Percentiles rank a stretch among this genome's conserved stretches.
Evolutionary conservation across 1,140 invertebrate species (phyloP).

Genomic region (Thalassaphorura encarpata): DNA sequence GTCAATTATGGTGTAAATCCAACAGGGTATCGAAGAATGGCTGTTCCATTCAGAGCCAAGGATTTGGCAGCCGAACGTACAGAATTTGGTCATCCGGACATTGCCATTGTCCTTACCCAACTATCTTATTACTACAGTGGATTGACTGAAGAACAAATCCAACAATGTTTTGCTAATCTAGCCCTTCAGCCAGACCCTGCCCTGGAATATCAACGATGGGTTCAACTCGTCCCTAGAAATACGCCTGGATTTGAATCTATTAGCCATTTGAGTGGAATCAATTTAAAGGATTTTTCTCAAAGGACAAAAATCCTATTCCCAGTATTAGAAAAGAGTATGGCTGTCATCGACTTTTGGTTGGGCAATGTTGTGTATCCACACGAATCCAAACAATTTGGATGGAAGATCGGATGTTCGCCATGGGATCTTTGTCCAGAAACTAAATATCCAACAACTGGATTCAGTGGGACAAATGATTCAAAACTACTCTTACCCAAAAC

Average conservation of each 20-base stretch:
- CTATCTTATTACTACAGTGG: conserved; percentile 29
- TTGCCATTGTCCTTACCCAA: conserved; percentile 27
- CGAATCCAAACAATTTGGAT: conserved; percentile 19
- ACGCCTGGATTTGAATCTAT: conserved; percentile 1
- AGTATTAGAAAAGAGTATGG: conserved; percentile 12
- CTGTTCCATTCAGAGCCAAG: conserved; percentile 30
- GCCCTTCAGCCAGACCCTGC: neutral
- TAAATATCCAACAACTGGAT: conserved; percentile 16
- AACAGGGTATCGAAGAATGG: conserved; percentile 12
- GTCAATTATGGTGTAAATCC: conserved; percentile 29
- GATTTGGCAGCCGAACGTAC: conserved; percentile 28
- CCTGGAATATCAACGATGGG: neutral
- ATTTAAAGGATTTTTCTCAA: conserved; percentile 19
- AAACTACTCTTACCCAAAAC: conserved; percentile 16
- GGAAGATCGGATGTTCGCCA: conserved; percentile 13
- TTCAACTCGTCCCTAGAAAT: neutral
- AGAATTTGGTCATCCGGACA: conserved; percentile 29
- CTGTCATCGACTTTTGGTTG: conserved; percentile 20
- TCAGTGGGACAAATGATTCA: conserved; percentile 26
- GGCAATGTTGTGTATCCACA: conserved; percentile 12
- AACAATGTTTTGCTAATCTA: conserved; percentile 9
- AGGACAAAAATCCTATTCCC: conserved; percentile 11
- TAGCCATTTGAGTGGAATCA: conserved; percentile 10
- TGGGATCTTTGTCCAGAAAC: conserved; percentile 19
- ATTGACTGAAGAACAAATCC: conserved; percentile 17